Percentiles rank a stretch among this genome's conserved stretches.
These are phyloP conservation scores for Pteronura brasiliensis DNA, from an alignment of 2,113 vertebrate genomes.

Conservation along the genomic window DNA sequence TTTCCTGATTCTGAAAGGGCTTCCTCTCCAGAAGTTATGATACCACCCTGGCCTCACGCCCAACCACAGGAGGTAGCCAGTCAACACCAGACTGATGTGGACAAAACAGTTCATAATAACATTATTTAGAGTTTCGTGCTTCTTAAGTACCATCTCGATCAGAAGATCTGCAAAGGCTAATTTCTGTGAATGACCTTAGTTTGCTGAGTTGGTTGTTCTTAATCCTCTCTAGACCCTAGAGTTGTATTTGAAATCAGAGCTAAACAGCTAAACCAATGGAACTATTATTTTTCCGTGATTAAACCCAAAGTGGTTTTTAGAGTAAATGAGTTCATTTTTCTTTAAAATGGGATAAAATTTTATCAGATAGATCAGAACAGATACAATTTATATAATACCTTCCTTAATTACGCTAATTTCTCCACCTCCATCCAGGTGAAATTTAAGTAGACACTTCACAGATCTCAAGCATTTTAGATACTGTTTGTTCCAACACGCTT, in stretches of 20 bases:
- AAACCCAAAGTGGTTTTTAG: neutral
- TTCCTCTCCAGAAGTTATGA: neutral
- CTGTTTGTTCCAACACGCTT: neutral
- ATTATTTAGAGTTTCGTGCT: constrained; percentile 16
- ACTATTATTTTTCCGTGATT: neutral
- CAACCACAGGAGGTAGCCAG: neutral
- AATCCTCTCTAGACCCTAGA: neutral
- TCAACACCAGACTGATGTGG: neutral
- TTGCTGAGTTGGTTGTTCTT: neutral
- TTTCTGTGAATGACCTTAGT: neutral
- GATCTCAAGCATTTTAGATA: neutral
- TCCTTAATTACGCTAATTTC: neutral
- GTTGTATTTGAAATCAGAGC: neutral
- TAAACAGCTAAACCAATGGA: neutral
- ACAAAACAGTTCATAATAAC: neutral
- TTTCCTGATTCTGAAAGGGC: constrained; percentile 35
- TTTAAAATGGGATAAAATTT: neutral
- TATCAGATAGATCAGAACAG: neutral
- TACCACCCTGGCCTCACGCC: neutral
- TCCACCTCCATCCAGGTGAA: neutral
- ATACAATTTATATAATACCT: neutral
- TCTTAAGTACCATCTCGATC: constrained; percentile 26
- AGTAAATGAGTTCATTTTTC: neutral
- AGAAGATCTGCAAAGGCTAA: neutral
- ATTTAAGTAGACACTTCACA: neutral